Evolutionary conservation across 1,140 invertebrate species (phyloP).

Genomic region (Drosophila navojoa): DNA sequence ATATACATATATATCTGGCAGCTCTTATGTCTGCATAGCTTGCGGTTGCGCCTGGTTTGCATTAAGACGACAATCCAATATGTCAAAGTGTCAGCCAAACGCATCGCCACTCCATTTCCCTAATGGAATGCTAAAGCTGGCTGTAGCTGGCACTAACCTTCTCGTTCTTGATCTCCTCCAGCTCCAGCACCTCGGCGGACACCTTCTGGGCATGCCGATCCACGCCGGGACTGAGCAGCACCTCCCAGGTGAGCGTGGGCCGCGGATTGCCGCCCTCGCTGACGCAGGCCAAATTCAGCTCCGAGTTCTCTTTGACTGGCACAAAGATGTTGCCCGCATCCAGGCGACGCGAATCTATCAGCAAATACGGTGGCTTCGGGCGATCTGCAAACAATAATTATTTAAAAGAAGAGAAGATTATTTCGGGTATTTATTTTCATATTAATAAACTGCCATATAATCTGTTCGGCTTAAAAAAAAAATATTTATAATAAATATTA

Average conservation of each 20-base stretch:
- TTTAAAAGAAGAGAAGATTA: too few relatives aligned
- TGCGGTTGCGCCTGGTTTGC: conserved; percentile 27
- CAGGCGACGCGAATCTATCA: conserved; percentile 91
- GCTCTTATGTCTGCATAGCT: background rate
- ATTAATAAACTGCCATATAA: too few relatives aligned
- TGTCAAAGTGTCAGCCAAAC: conserved; percentile 47
- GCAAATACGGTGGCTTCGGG: conserved; percentile 90
- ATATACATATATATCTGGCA: background rate
- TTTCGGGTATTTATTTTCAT: too few relatives aligned
- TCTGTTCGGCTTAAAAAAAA: too few relatives aligned
- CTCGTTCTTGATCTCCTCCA: conserved; percentile 82
- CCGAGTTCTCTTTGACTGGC: conserved; percentile 91
- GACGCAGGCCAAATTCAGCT: conserved; percentile 91
- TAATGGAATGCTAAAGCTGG: conserved; percentile 6
- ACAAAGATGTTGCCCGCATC: conserved; percentile 93
- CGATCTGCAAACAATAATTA: conserved; percentile 86
- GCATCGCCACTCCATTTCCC: conserved; percentile 13
- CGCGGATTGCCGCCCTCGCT: conserved; percentile 92
- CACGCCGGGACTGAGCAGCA: conserved; percentile 86
- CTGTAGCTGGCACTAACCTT: conserved; percentile 62
- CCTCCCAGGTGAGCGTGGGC: conserved; percentile 89
- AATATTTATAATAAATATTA: too few relatives aligned
- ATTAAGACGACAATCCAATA: conserved; percentile 40
- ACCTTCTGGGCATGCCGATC: conserved; percentile 85
- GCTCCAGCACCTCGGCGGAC: conserved; percentile 80